Percentiles rank a stretch among this genome's conserved stretches.
Evolutionary conservation across 2,797 vertebrate genomes (phyloP).

Genomic region (Sciaenops ocellatus): DNA sequence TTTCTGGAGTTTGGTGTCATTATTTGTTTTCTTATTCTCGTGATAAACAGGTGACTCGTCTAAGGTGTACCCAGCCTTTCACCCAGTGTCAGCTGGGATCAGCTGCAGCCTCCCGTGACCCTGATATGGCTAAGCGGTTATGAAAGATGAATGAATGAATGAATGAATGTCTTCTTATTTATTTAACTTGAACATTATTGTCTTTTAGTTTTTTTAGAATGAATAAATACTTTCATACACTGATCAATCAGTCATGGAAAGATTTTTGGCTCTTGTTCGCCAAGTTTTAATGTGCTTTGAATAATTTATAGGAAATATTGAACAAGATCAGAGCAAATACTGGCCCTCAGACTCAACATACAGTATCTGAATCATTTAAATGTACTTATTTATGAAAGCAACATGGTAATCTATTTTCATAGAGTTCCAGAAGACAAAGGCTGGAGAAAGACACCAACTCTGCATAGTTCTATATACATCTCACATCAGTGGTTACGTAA

Average conservation of each 20-base stretch:
- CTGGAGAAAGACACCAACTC: slow-evolving; percentile 17
- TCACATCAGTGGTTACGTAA: slow-evolving; percentile 30
- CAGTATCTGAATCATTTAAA: slow-evolving; percentile 19
- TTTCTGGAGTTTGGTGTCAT: neutral
- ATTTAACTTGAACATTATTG: neutral
- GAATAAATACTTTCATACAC: neutral
- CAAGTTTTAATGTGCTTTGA: neutral
- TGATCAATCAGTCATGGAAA: neutral
- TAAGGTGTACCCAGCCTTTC: no score
- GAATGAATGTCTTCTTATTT: neutral
- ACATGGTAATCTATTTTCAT: slow-evolving; percentile 28
- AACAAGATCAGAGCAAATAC: neutral
- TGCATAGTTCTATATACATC: slow-evolving; percentile 10
- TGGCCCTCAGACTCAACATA: neutral
- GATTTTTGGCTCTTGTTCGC: neutral
- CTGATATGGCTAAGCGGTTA: no score
- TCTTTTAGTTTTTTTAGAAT: neutral
- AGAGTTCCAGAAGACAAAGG: slow-evolving; percentile 37
- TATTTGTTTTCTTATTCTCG: neutral
- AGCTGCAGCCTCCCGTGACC: no score
- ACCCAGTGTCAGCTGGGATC: no score
- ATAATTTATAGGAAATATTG: neutral
- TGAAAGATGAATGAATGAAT: no score
- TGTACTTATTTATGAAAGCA: slow-evolving; percentile 19
- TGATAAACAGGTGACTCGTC: no score